phyloP scores from a whole-genome alignment of 1,140 invertebrate genomes.

The Condylostylus longicornis region DNA sequence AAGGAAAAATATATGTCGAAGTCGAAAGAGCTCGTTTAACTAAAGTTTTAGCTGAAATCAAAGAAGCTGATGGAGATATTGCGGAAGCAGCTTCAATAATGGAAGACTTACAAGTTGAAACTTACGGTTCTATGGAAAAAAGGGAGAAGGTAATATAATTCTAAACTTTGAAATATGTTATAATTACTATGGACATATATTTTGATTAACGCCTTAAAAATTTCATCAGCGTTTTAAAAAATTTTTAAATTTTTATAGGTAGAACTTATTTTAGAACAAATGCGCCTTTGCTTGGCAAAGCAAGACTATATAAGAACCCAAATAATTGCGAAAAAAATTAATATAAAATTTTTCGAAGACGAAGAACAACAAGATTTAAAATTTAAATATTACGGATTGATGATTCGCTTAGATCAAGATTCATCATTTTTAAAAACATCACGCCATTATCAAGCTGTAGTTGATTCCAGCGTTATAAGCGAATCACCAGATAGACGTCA shows the following conservation, averaged over 20 bases:
- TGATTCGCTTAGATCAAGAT: constrained; percentile 90
- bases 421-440: constrained; percentile 90
- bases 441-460: constrained; percentile 75
- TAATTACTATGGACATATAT: background rate
- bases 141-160: constrained; percentile 72
- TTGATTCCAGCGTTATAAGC: constrained; percentile 54
- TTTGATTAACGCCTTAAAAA: background rate
- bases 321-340: constrained; percentile 99
- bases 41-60: constrained; percentile 82
- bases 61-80: constrained; percentile 84
- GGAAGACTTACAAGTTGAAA: constrained; percentile 97
- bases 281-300: constrained; percentile 89
- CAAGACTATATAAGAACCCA: constrained; percentile 95
- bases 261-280: constrained; percentile 96
- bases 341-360: constrained; percentile 92
- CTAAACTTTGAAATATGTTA: background rate
- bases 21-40: constrained; percentile 94
- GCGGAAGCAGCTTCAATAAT: constrained; percentile 82
- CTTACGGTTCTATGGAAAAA: constrained; percentile 98
- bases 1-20: constrained; percentile 99
- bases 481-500: constrained; percentile 13
- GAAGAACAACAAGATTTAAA: constrained; percentile 48
- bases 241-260: constrained; percentile 31
- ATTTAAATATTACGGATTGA: constrained; percentile 87
- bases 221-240: background rate